These are phyloP conservation scores for Leptura quadrifasciata DNA, from an alignment of 2,888 invertebrate genomes.

Conservation along the genomic window DNA sequence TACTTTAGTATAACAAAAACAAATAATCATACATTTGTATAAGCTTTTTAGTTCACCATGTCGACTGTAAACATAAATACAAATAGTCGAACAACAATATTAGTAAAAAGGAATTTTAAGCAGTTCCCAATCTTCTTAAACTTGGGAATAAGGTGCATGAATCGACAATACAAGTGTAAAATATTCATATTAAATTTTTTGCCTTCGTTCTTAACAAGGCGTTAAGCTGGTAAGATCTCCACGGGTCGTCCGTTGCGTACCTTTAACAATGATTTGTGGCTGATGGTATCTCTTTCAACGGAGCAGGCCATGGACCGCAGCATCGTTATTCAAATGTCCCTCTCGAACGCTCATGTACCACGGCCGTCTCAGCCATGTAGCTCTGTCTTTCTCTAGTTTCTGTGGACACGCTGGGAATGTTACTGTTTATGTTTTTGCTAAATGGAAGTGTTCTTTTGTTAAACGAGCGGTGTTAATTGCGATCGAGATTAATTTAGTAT, in stretches of 20 bases:
- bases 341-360: slow-evolving; percentile 40
- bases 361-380: slow-evolving; percentile 26
- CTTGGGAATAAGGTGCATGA: slow-evolving; percentile 44
- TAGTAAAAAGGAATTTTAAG: background rate
- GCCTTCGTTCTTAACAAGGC: slow-evolving; percentile 64
- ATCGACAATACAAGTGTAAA: slow-evolving; percentile 65
- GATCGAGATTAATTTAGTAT: slow-evolving; percentile 32
- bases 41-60: no score
- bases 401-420: slow-evolving; percentile 19
- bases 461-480: slow-evolving; percentile 37
- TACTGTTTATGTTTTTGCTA: slow-evolving; percentile 26
- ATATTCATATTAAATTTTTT: slow-evolving; percentile 67
- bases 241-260: slow-evolving; percentile 58
- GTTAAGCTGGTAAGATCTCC: slow-evolving; percentile 65
- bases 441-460: slow-evolving; percentile 23
- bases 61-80: background rate
- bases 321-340: slow-evolving; percentile 60
- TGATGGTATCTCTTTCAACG: slow-evolving; percentile 63
- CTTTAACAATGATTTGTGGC: slow-evolving; percentile 62
- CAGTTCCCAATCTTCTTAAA: slow-evolving; percentile 10
- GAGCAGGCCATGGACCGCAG: slow-evolving; percentile 54
- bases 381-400: background rate
- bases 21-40: no score
- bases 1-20: no score
- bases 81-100: slow-evolving; percentile 23